These are phyloP conservation scores for Gila robusta DNA, from an alignment of 2,797 vertebrate species.

Conservation along the genomic window DNA sequence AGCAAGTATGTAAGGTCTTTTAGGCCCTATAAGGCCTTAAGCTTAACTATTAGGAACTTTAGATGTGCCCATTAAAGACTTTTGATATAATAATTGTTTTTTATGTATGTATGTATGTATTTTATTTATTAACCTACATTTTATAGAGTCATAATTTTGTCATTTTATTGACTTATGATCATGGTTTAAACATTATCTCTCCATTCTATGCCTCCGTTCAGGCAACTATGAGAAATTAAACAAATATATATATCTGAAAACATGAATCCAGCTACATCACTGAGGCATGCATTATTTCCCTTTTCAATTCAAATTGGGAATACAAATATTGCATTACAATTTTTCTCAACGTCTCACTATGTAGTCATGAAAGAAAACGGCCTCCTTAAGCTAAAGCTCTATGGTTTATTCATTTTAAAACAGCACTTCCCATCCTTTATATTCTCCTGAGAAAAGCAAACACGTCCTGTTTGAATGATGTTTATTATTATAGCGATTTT, in stretches of 20 bases:
- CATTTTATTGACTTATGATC: neutral
- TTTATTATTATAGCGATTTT: slow-evolving; percentile 45
- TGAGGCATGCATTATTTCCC: neutral
- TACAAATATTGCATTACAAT: neutral
- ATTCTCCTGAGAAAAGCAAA: slow-evolving; percentile 36
- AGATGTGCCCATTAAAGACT: neutral
- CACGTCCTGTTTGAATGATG: slow-evolving; percentile 42
- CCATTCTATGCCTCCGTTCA: neutral
- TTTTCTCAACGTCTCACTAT: neutral
- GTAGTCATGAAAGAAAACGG: neutral
- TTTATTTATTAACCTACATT: neutral
- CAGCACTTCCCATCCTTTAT: slow-evolving; percentile 34
- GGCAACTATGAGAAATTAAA: neutral
- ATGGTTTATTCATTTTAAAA: slow-evolving; percentile 6
- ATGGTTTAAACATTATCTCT: neutral
- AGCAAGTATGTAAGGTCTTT: slow-evolving; percentile 16
- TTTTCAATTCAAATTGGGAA: neutral
- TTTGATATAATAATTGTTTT: neutral
- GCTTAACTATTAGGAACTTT: neutral
- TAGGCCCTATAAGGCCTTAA: neutral
- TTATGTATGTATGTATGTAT: neutral
- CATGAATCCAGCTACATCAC: neutral
- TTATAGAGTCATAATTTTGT: neutral
- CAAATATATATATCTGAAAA: neutral
- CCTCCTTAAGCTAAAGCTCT: neutral